Conservation (phyloP, 1,140 invertebrate species). For the Aphidius gifuensis region DNA sequence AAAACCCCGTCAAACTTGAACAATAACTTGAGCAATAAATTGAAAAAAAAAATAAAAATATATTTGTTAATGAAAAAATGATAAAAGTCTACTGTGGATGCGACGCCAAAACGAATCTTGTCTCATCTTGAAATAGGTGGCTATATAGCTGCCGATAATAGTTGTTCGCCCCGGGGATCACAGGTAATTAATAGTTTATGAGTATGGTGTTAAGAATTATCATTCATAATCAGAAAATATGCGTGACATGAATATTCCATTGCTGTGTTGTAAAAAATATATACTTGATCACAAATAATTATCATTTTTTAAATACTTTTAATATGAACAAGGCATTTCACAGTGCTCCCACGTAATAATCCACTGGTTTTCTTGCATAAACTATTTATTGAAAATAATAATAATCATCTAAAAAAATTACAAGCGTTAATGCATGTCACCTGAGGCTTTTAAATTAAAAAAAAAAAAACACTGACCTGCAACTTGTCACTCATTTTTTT, state of each 20-base stretch:
- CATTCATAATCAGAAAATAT: slow-evolving; percentile 21
- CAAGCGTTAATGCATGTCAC: neutral
- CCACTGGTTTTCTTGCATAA: slow-evolving; percentile 1
- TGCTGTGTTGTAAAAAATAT: neutral
- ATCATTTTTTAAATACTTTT: slow-evolving; percentile 1
- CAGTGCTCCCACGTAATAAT: slow-evolving; percentile 9
- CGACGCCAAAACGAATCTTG: slow-evolving; percentile 9
- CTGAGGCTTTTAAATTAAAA: neutral
- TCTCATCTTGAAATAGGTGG: neutral
- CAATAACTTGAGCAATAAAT: no score
- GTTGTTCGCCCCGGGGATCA: slow-evolving; percentile 9
- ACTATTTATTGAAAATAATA: neutral
- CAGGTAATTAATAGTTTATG: slow-evolving; percentile 29
- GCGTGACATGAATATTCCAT: slow-evolving; percentile 22
- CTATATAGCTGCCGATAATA: slow-evolving; percentile 23
- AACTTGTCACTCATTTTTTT: no score
- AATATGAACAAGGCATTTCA: neutral
- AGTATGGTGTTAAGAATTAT: slow-evolving; percentile 23
- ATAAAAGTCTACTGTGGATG: neutral
- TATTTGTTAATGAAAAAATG: no score
- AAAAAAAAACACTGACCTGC: no score
- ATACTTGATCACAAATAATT: neutral
- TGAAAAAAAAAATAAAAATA: no score
- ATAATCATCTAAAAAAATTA: no score
- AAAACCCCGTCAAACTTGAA: no score